Evolutionary conservation across 1,140 invertebrate species (phyloP).

Genomic region (Trinorchestia longiramus): DNA sequence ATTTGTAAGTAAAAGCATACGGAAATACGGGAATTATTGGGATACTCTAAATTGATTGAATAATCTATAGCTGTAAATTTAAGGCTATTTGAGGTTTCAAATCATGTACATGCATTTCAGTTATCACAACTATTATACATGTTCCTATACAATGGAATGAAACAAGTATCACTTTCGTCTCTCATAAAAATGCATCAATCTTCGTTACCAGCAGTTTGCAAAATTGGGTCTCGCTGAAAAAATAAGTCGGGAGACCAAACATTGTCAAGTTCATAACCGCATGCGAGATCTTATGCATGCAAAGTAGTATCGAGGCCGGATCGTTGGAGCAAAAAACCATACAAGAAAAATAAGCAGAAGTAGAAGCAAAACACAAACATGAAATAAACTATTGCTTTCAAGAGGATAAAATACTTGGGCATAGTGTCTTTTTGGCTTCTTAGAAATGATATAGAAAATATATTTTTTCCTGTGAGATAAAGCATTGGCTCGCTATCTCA

Average conservation of each 20-base stretch:
- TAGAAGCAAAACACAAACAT: neutral
- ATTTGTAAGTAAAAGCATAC: no score
- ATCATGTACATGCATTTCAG: neutral
- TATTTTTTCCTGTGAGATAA: neutral
- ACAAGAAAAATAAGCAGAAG: neutral
- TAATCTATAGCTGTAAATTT: neutral
- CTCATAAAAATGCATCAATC: neutral
- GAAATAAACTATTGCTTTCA: neutral
- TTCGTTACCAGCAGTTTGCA: neutral
- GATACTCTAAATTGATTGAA: neutral
- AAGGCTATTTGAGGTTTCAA: neutral
- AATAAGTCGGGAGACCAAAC: neutral
- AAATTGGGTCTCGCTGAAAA: neutral
- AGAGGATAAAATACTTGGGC: neutral
- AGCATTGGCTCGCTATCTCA: neutral
- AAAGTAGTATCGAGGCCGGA: neutral
- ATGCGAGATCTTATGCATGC: neutral
- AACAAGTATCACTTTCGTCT: neutral
- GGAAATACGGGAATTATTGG: no score
- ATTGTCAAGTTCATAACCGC: no score
- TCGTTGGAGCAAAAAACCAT: neutral
- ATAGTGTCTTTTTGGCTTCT: neutral
- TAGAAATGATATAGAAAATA: neutral
- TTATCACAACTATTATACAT: neutral
- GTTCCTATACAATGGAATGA: neutral